Evolutionary conservation across 2,888 invertebrate species (phyloP).

Genomic region (Spilosoma lubricipeda): DNA sequence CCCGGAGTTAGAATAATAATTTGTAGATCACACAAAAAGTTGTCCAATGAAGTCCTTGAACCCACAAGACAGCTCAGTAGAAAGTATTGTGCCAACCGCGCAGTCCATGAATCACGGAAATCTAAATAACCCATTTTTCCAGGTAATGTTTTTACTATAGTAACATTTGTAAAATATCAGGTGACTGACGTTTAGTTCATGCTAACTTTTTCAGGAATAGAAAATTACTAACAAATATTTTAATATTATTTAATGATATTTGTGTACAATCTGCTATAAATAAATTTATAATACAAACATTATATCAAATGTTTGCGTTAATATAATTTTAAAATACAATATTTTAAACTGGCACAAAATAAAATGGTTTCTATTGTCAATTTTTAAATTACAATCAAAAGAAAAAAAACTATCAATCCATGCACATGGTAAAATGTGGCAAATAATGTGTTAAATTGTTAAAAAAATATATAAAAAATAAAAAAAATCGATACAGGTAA

Average conservation of each 20-base stretch:
- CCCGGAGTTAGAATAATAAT: no score
- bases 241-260: neutral
- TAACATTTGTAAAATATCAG: conserved; percentile 30
- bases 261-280: neutral
- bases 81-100: neutral
- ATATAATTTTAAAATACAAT: neutral
- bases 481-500: conserved; percentile 57
- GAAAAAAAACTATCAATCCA: conserved; percentile 42
- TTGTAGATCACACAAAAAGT: no score
- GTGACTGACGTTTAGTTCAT: conserved; percentile 43
- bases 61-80: neutral
- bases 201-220: neutral
- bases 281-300: neutral
- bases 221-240: neutral
- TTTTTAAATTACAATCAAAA: conserved; percentile 20
- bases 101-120: neutral
- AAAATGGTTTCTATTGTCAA: neutral
- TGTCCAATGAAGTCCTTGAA: no score
- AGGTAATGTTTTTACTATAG: conserved; percentile 3
- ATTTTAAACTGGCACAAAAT: conserved; percentile 8
- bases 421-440: conserved; percentile 51
- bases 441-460: conserved; percentile 31
- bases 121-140: neutral
- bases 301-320: neutral
- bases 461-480: conserved; percentile 52